Conservation (phyloP, 2,888 invertebrate species). For the Tetragnatha montana region DNA sequence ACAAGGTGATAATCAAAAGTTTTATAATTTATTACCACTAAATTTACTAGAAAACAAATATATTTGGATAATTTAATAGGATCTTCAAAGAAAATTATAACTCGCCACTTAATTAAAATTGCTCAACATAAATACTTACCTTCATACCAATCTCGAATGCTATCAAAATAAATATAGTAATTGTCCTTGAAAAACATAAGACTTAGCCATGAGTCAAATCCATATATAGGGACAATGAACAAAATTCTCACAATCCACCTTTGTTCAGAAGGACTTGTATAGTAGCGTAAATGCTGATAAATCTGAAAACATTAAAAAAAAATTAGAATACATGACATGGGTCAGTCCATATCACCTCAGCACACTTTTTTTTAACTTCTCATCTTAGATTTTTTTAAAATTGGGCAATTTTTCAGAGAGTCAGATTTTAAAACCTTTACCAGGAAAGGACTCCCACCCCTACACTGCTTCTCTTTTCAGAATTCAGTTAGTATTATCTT, state of each 20-base stretch:
- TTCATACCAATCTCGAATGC: constrained; percentile 99
- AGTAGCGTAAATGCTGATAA: constrained; percentile 98
- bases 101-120: background rate
- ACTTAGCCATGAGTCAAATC: constrained; percentile 98
- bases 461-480: too few species aligned
- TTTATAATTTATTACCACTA: background rate
- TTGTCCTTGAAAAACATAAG: constrained; percentile 98
- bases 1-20: background rate
- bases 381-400: too few species aligned
- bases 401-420: too few species aligned
- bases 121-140: constrained; percentile 79
- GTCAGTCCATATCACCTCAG: too few species aligned
- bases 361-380: too few species aligned
- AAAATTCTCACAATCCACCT: constrained; percentile 99
- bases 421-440: too few species aligned
- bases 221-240: constrained; percentile 99
- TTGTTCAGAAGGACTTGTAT: constrained; percentile 99
- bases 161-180: constrained; percentile 98
- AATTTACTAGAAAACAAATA: background rate
- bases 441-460: too few species aligned
- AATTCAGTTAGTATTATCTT: too few species aligned
- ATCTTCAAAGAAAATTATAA: too few species aligned
- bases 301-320: constrained; percentile 82
- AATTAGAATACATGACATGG: background rate
- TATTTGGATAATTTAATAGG: background rate